phyloP scores from a whole-genome alignment of 1,140 invertebrate species.

The Octopus bimaculoides region DNA sequence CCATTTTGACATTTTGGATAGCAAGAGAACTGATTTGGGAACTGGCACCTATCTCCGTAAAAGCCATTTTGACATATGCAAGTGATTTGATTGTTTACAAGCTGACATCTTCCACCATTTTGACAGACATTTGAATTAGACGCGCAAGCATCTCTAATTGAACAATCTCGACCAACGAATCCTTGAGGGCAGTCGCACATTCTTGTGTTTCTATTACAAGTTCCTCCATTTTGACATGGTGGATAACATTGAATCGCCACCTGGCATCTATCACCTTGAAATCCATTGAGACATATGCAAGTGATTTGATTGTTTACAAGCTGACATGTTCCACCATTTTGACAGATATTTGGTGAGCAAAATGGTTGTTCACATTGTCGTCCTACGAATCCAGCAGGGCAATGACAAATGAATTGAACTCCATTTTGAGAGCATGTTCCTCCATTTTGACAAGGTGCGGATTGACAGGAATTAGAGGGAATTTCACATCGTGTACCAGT shows the following conservation, averaged over 20 bases:
- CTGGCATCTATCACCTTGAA: conserved; percentile 8
- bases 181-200: conserved; percentile 8
- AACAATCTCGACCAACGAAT: conserved; percentile 16
- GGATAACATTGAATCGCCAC: conserved; percentile 6
- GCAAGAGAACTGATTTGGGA: neutral
- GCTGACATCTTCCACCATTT: no score
- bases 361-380: neutral
- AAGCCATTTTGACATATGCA: no score
- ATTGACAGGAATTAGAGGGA: conserved; percentile 4
- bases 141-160: neutral
- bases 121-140: neutral
- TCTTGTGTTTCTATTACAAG: neutral
- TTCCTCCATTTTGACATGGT: conserved; percentile 15
- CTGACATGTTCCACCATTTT: conserved; percentile 12
- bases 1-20: no score
- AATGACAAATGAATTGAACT: conserved; percentile 15
- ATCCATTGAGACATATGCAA: conserved; percentile 11
- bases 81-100: no score
- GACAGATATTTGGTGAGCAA: neutral
- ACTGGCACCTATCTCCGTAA: neutral
- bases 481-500: conserved; percentile 17
- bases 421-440: conserved; percentile 15
- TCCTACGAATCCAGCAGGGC: conserved; percentile 10
- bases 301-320: neutral
- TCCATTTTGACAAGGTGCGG: conserved; percentile 14